These are phyloP conservation scores for Cromileptes altivelis DNA, from an alignment of 2,113 vertebrate species.

Conservation along the genomic window DNA sequence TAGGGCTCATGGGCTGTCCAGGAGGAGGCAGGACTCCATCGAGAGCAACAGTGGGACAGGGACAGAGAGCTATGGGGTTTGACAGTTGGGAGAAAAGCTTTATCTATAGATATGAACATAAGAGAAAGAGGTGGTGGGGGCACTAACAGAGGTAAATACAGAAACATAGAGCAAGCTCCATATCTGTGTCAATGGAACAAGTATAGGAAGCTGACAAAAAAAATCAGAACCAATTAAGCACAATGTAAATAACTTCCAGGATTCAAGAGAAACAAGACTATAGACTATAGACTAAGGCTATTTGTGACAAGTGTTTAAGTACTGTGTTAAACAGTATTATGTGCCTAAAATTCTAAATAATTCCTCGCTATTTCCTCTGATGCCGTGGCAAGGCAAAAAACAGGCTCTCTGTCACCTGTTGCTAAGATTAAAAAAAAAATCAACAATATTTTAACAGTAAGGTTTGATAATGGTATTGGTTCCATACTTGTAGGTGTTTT, in stretches of 20 bases:
- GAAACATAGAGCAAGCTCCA: background rate
- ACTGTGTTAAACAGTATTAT: background rate
- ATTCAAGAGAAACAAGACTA: background rate
- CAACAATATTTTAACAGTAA: background rate
- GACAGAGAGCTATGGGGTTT: constrained; percentile 45
- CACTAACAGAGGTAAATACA: background rate
- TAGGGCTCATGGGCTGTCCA: constrained; percentile 81
- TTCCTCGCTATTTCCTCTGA: background rate
- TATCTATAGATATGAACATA: constrained; percentile 27
- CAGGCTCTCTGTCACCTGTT: background rate
- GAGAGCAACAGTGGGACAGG: constrained; percentile 67
- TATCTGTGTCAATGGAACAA: background rate
- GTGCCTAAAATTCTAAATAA: background rate
- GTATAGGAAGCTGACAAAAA: background rate
- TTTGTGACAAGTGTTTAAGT: background rate
- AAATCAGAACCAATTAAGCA: background rate
- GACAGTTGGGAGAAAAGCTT: constrained; percentile 22
- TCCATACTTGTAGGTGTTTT: background rate
- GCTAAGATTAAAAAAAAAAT: background rate
- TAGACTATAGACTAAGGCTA: too few species aligned
- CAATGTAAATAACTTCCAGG: background rate
- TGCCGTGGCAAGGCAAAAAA: background rate
- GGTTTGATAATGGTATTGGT: background rate
- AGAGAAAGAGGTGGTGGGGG: background rate
- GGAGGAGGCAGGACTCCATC: constrained; percentile 80